These are phyloP conservation scores for Syrphus vitripennis DNA, from an alignment of 2,888 invertebrate genomes.

Conservation along the genomic window DNA sequence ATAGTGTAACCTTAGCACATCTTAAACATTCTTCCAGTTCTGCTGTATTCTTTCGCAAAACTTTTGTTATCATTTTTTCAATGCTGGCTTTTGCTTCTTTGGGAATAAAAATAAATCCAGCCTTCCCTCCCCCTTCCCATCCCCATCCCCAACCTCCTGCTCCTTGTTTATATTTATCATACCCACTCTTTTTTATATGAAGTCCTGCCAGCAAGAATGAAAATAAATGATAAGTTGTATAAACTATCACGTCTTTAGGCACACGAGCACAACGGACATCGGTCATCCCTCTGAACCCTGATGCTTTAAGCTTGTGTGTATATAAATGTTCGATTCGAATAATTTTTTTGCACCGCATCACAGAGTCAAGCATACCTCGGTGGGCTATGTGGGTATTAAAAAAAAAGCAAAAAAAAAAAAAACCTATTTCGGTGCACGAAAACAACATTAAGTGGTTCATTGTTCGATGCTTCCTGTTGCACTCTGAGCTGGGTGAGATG, in stretches of 20 bases:
- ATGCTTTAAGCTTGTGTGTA: slow-evolving; percentile 19
- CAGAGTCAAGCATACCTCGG: neutral
- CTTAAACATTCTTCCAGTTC: neutral
- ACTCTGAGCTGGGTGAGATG: slow-evolving; percentile 26
- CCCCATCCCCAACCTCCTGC: neutral
- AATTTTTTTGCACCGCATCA: slow-evolving; percentile 58
- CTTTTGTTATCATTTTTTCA: slow-evolving; percentile 33
- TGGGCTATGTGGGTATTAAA: slow-evolving; percentile 52
- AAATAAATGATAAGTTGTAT: slow-evolving; percentile 71
- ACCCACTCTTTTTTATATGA: neutral
- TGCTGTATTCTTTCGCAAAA: neutral
- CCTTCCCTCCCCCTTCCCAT: neutral
- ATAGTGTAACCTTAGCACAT: slow-evolving; percentile 3
- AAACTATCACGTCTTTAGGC: slow-evolving; percentile 71
- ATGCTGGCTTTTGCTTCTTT: slow-evolving; percentile 32
- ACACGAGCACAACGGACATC: slow-evolving; percentile 69
- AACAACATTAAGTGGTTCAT: slow-evolving; percentile 69
- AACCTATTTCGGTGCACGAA: slow-evolving; percentile 67
- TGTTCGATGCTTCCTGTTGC: slow-evolving; percentile 69
- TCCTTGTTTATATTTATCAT: neutral
- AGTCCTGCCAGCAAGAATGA: slow-evolving; percentile 51
- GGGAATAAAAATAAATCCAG: slow-evolving; percentile 29
- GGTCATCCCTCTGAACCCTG: slow-evolving; percentile 54
- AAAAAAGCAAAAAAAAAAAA: neutral
- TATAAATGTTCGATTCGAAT: slow-evolving; percentile 11